Evolutionary conservation across 1,140 invertebrate species (phyloP), one percentile per base, ranked within the genome.

Genomic region (Zophobas morio): DNA sequence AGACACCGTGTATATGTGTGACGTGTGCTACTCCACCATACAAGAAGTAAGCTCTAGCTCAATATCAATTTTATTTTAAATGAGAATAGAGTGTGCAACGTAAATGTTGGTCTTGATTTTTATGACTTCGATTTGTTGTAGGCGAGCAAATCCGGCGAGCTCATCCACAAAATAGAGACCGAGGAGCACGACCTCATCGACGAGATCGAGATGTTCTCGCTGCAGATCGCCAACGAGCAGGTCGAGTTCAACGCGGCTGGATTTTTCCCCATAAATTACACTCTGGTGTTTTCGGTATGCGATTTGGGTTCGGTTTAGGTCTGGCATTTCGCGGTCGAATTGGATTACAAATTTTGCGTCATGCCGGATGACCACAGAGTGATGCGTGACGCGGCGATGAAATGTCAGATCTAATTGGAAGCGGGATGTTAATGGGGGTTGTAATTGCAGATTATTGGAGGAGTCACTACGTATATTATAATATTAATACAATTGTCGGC

Each of bases 401-500:
- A 49, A 51, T 49, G 8, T 53, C 42, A 46, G 8, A 46, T 63
- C 42, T 75, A 53, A 53, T 32, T 76, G 77, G 75, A 46, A 46
- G 3, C 3, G 42, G 8, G 42, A 8, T 46, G 8, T 3, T 46
- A 46, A 60, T 60, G 2, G 1, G 3, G 34, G 0, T n/a, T 60
- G 56, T 36, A 36, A 36, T 81, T 79, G 20, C 34, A 80, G 81
- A 80, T 81, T 46, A 75, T 80, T 35, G 75, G 75, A 42, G 81
- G 75, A 8, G 71, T 77, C 39, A 80, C 74, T 0, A 79, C 79
- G 37, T 78, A 81, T 72, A 70, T 81, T 34, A 77, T 81, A 39
- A 81, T 81, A 40, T 57, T 81, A 37, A 78, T 81, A 70, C 80
- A 81, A 78, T 79, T 81, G 39, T 79, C 56, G 37, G 36, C 34